Percentiles rank a stretch among this genome's conserved stretches.
These are phyloP conservation scores for Lycia hirtaria DNA, from an alignment of 2,888 invertebrate genomes.

Conservation along the genomic window DNA sequence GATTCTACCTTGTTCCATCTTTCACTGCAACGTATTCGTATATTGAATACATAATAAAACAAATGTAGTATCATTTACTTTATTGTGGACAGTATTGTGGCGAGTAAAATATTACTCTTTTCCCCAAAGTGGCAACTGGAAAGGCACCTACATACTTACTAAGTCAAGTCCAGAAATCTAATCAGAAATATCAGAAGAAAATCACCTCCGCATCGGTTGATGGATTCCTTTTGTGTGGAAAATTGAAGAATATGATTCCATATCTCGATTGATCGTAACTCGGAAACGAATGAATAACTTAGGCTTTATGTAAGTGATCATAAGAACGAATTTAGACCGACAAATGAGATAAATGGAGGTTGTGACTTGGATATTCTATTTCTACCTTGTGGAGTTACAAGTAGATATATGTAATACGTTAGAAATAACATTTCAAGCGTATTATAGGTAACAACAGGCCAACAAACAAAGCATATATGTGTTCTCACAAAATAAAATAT, in stretches of 20 bases:
- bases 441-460: not conserved
- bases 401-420: too few relatives aligned
- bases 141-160: not conserved
- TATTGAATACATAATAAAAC: too few relatives aligned
- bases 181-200: conserved; percentile 20
- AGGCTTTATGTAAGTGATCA: conserved; percentile 8
- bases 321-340: conserved; percentile 6
- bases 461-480: not conserved
- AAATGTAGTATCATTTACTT: too few relatives aligned
- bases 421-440: too few relatives aligned
- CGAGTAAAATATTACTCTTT: too few relatives aligned
- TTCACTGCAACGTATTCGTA: too few relatives aligned
- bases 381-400: not conserved
- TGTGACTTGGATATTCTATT: conserved; percentile 5
- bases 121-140: too few relatives aligned
- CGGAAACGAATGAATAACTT: conserved; percentile 25
- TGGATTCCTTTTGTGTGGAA: conserved; percentile 24
- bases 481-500: not conserved
- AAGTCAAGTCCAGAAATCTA: conserved; percentile 11
- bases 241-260: conserved; percentile 32
- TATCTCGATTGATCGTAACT: conserved; percentile 33
- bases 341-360: not conserved
- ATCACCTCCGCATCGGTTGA: conserved; percentile 17
- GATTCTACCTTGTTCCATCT: too few relatives aligned
- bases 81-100: too few relatives aligned